Evolutionary conservation across 2,888 invertebrate species (phyloP).

Genomic region (Trachelus stipa): DNA sequence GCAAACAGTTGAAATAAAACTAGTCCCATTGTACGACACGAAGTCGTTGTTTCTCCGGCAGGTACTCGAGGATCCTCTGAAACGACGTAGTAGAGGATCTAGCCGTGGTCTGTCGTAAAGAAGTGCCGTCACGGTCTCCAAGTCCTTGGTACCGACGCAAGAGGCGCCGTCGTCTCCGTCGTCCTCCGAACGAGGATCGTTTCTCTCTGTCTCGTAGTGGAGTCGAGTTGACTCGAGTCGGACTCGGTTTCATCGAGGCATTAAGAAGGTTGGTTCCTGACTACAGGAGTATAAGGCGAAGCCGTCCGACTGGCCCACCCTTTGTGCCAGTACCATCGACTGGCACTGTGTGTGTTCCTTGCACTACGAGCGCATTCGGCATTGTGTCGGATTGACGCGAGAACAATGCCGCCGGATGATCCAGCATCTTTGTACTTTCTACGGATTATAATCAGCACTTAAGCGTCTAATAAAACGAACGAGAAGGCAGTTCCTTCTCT

Average conservation of each 20-base stretch:
- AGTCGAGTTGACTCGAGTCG: neutral
- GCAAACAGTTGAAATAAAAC: neutral
- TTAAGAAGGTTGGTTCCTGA: neutral
- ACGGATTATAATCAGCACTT: constrained; percentile 57
- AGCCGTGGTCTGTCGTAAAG: neutral
- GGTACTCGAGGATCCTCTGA: neutral
- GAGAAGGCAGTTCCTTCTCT: constrained; percentile 35
- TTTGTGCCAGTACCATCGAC: neutral
- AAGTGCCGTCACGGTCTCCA: neutral
- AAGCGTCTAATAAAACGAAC: constrained; percentile 35
- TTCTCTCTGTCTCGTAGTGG: neutral
- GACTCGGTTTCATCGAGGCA: constrained; percentile 4
- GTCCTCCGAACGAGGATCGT: neutral
- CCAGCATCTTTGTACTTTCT: constrained; percentile 48
- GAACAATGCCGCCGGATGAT: constrained; percentile 54
- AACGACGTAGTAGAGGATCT: neutral
- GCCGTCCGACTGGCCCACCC: neutral
- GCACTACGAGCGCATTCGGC: constrained; percentile 15
- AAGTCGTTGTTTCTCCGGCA: neutral
- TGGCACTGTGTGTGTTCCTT: constrained; percentile 7
- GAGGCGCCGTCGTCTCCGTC: neutral
- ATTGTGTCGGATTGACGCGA: constrained; percentile 30
- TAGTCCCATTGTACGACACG: neutral
- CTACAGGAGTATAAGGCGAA: neutral
- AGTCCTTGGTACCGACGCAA: neutral